These are phyloP conservation scores for Platygyra sinensis DNA, from an alignment of 64 coral and sea anemone genomes.

Conservation along the genomic window DNA sequence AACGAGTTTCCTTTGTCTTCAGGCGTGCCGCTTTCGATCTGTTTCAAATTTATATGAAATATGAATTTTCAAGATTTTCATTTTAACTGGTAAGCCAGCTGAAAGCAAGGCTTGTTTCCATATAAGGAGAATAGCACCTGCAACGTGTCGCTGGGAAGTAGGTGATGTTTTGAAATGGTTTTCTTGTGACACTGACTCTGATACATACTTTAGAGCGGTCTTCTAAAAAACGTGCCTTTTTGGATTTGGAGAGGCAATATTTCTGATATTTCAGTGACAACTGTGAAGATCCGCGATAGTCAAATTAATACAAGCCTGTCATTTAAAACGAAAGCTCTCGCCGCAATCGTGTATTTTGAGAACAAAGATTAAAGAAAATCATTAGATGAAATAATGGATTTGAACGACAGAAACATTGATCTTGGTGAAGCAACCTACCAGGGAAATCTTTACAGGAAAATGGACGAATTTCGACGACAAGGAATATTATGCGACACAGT, in stretches of 20 bases:
- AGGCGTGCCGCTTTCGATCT: neutral
- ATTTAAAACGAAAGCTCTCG: neutral
- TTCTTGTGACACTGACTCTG: neutral
- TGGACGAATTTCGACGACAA: constrained; percentile 81
- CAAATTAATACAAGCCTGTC: neutral
- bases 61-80: neutral
- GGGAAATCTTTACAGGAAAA: constrained; percentile 51
- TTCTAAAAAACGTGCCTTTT: neutral
- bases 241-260: neutral
- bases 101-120: constrained; percentile 31
- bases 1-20: neutral
- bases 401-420: neutral
- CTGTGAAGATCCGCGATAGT: neutral
- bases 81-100: neutral
- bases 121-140: constrained; percentile 31
- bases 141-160: constrained; percentile 6
- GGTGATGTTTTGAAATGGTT: neutral
- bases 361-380: neutral
- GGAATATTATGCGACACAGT: constrained; percentile 70
- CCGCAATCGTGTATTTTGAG: neutral
- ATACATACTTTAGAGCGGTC: neutral
- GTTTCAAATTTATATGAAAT: neutral
- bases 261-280: neutral
- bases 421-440: constrained; percentile 39
- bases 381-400: neutral